Base-by-base conservation (phyloP, 2,888 invertebrate genomes). In the Himalopsyche japonica region DNA sequence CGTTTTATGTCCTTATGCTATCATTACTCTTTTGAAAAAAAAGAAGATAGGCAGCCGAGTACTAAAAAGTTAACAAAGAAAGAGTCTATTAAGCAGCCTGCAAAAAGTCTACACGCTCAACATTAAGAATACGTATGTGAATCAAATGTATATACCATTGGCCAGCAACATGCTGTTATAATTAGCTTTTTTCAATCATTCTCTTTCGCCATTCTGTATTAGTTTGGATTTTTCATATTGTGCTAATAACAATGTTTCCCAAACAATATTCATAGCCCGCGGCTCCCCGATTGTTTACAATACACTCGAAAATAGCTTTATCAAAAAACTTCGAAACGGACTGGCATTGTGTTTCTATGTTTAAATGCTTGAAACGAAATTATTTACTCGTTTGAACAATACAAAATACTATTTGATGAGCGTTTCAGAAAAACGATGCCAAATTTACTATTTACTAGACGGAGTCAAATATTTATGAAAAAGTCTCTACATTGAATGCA, bases 221-320 rank as follows among this genome's bases (percentile, higher is more conserved):
- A 20, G 57, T 57, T 57, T 6, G 10, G 24, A 20, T 20, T 20
- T n/a, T 24, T 24, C 24, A 57, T 57, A 57, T 10, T 20, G 49
- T 49, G 57, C 57, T 57, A 76, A 76, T 76, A 76, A 24, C 34
- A 32, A 32, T 30, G 34, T 34, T 76, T 1, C 34, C 15, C 20
- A 76, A 76, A 76, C 76, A 76, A 76, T 76, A 76, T 76, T 30
- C 30, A 27, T 10, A 1, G 76, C 76, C 34, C 1, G 76, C 10
- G 76, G 76, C 76, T n/a, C 32, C 32, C 34, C 76, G 57, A 57
- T 76, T 76, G 76, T 76, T 76, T 76, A 76, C 76, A 76, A 76
- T 76, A 76, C 76, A 76, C 76, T 76, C 76, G 8, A 34, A 76
- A 76, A 76, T 76, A 30, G 76, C 34, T 32, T 30, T 76, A 34